Evolutionary conservation across 2,888 invertebrate genomes (phyloP).

Genomic region (Lasioglossum marginatum): DNA sequence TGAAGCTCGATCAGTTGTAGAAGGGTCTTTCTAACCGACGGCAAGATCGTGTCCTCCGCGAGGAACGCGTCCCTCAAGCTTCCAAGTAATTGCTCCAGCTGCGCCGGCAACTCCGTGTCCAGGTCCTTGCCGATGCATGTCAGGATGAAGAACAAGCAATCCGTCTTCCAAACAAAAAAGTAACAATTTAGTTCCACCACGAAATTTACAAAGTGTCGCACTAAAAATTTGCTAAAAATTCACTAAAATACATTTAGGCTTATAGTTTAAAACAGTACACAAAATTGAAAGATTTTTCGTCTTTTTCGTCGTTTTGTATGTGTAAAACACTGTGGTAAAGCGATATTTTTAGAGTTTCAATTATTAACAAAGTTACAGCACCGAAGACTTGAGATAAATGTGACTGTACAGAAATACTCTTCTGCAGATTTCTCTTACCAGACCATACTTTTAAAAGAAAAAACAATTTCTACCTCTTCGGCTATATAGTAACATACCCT

Average conservation of each 20-base stretch:
- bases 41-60: constrained; percentile 89
- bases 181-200: background rate
- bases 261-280: background rate
- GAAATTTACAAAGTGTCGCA: background rate
- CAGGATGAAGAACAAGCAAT: constrained; percentile 94
- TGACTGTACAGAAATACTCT: background rate
- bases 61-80: constrained; percentile 95
- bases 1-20: constrained; percentile 95
- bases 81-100: constrained; percentile 91
- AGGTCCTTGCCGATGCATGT: constrained; percentile 95
- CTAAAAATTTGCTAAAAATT: background rate
- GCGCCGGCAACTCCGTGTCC: constrained; percentile 92
- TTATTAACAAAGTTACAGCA: background rate
- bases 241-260: background rate
- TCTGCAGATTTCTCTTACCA: background rate
- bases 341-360: background rate
- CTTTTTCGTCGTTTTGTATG: background rate
- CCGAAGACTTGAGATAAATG: background rate
- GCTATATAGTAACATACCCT: background rate
- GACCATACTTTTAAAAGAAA: background rate
- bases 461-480: background rate
- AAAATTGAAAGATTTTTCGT: background rate
- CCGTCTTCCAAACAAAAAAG: constrained; percentile 87
- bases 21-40: constrained; percentile 92
- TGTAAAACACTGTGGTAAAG: background rate